Conservation (phyloP, 2,888 invertebrate species). For the Chelonus formosanus region DNA sequence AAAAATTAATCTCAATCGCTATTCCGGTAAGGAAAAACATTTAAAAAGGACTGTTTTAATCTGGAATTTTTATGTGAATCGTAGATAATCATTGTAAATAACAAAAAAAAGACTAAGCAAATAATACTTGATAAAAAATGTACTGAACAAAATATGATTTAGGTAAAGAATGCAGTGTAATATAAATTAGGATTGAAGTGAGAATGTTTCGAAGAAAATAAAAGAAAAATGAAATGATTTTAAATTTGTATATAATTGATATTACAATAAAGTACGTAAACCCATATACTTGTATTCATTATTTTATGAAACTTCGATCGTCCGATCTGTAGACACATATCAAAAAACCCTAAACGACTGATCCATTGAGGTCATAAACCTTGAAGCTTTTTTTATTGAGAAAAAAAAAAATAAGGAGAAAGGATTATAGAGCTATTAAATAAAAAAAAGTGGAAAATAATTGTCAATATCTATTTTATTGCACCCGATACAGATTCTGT, state of each 20-base stretch:
- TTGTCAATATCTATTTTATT: slow-evolving; percentile 31
- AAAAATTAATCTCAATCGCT: slow-evolving; percentile 5
- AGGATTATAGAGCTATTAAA: slow-evolving; percentile 9
- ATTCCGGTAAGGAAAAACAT: background rate
- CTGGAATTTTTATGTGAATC: background rate
- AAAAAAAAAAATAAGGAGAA: slow-evolving; percentile 21
- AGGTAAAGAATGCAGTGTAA: slow-evolving; percentile 42
- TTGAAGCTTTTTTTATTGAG: too few species aligned
- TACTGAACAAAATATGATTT: slow-evolving; percentile 27
- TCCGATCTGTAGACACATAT: too few species aligned
- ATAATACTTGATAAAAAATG: slow-evolving; percentile 22
- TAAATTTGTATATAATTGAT: slow-evolving; percentile 63
- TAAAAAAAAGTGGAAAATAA: slow-evolving; percentile 6
- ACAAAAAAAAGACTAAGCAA: slow-evolving; percentile 26
- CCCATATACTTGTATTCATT: background rate
- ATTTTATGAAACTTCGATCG: too few species aligned
- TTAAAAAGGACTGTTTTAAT: slow-evolving; percentile 21
- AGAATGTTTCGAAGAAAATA: slow-evolving; percentile 37
- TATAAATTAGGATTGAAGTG: slow-evolving; percentile 41
- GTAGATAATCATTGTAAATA: slow-evolving; percentile 38
- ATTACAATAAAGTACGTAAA: slow-evolving; percentile 60
- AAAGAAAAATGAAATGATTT: slow-evolving; percentile 50
- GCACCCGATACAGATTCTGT: slow-evolving; percentile 29
- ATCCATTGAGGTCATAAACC: too few species aligned
- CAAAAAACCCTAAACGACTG: too few species aligned